A percentile compares a stretch with the other conserved stretches of the same genome.
Conservation (phyloP, 2,888 invertebrate species). For the Anticlea derivata region DNA sequence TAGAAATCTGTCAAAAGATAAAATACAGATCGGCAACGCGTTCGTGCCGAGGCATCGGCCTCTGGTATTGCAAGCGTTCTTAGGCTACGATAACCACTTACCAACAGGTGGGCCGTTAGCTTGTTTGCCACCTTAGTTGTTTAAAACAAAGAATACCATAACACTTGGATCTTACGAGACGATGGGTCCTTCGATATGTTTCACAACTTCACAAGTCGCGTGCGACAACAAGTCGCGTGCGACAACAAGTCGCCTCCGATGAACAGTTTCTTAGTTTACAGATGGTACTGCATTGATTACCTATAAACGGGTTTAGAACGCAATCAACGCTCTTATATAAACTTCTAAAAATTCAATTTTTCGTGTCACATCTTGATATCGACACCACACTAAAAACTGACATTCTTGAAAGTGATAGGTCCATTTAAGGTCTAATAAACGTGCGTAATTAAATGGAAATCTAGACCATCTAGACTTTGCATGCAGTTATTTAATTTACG, state of each 20-base stretch:
- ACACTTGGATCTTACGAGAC: no score
- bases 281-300: conserved; percentile 70
- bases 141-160: no score
- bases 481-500: conserved; percentile 27
- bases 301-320: conserved; percentile 63
- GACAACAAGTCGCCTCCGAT: conserved; percentile 10
- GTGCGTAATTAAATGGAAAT: conserved; percentile 28
- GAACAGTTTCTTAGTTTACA: conserved; percentile 40
- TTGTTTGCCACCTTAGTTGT: no score
- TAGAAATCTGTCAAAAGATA: no score
- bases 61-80: no score
- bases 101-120: no score
- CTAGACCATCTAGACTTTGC: conserved; percentile 26
- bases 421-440: conserved; percentile 36
- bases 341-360: conserved; percentile 34
- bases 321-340: conserved; percentile 63
- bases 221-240: conserved; percentile 14
- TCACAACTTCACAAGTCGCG: neutral
- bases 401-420: conserved; percentile 45
- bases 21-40: no score
- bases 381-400: conserved; percentile 41
- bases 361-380: conserved; percentile 41
- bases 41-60: no score
- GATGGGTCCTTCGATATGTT: neutral
- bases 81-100: no score